Conservation (phyloP, 2,888 invertebrate species). For the Trisateles emortualis region DNA sequence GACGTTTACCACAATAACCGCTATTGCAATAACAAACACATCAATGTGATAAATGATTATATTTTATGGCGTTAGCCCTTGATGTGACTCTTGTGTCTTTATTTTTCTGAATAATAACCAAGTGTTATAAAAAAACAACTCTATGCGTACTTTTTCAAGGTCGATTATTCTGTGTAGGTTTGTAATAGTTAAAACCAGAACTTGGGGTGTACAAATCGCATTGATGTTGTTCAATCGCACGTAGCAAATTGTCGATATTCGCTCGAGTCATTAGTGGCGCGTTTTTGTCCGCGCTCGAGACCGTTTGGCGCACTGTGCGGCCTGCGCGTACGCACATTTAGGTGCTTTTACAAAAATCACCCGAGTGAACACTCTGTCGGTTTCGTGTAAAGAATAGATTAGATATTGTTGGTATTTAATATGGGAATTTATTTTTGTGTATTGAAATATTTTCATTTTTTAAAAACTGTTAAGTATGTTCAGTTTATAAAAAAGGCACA, state of each 20-base stretch:
- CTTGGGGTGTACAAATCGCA: slow-evolving; percentile 76
- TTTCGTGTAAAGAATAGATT: slow-evolving; percentile 59
- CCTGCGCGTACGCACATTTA: slow-evolving; percentile 56
- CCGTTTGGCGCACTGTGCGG: slow-evolving; percentile 58
- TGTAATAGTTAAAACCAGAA: slow-evolving; percentile 57
- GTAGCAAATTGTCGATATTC: slow-evolving; percentile 84
- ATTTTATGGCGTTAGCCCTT: slow-evolving; percentile 82
- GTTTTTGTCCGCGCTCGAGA: slow-evolving; percentile 63
- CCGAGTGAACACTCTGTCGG: slow-evolving; percentile 62
- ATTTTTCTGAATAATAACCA: slow-evolving; percentile 65
- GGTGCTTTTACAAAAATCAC: slow-evolving; percentile 63
- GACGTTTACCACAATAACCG: slow-evolving; percentile 82
- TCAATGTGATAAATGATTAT: slow-evolving; percentile 82
- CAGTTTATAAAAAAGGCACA: slow-evolving; percentile 23
- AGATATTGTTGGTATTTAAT: slow-evolving; percentile 53
- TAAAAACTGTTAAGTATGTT: slow-evolving; percentile 25
- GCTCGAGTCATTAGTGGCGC: slow-evolving; percentile 73
- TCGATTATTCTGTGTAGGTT: slow-evolving; percentile 27
- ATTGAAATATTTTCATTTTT: slow-evolving; percentile 25
- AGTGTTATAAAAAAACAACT: slow-evolving; percentile 30
- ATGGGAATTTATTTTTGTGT: slow-evolving; percentile 46
- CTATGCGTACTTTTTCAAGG: slow-evolving; percentile 21
- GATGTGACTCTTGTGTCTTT: slow-evolving; percentile 77
- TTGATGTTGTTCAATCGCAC: slow-evolving; percentile 83
- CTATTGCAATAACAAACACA: slow-evolving; percentile 81